Base-by-base conservation (phyloP, 2,797 vertebrate species). In the Pelodytes ibericus region DNA sequence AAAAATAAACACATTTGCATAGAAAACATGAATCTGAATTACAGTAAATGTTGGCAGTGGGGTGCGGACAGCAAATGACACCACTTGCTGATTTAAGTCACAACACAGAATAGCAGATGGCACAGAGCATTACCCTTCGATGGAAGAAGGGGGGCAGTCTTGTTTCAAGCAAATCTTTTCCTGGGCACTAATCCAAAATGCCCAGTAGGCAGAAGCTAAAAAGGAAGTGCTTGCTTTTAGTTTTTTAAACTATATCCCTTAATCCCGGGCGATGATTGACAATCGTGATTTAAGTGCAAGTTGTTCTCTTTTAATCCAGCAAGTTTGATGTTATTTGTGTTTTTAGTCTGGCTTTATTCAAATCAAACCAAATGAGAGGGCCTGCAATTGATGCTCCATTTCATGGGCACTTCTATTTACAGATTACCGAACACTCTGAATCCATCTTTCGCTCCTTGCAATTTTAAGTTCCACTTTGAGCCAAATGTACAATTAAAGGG, bases 291-390 rank as follows among this genome's bases (percentile, higher is more conserved):
- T 98, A 94, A 96, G 95, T 97, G 96, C 91, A 95, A 97, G 95
- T 96, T 96, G 94, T 95, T 94, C 95, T 92, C 91, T 94, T 96
- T 94, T 98, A 98, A 99, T 98, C 97, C 92, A 90, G 90, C 91
- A 97, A 96, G 95, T 95, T 94, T 96, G 95, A 96, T 97, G 97
- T 98, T 96, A 96, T 98, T 97, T 99, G 97, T 92, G 94, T 98
- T 96, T 96, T 95, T 97, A 94, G 93, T 88, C 72, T 95, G 95
- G 94, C 95, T 96, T 97, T 96, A 96, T 98, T 97, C 88, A 87
- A 87, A 87, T 87, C 83, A 89, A 89, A 88, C 88, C 88, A 90
- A 90, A 88, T 86, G 85, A 88, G 83, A 89, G 89, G 83, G 83
- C 82, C 77, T 87, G 91, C 90, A 87, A 91, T 88, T 92, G 92